Conservation (phyloP, 2,888 invertebrate genomes). For the Lasioglossum morio region DNA sequence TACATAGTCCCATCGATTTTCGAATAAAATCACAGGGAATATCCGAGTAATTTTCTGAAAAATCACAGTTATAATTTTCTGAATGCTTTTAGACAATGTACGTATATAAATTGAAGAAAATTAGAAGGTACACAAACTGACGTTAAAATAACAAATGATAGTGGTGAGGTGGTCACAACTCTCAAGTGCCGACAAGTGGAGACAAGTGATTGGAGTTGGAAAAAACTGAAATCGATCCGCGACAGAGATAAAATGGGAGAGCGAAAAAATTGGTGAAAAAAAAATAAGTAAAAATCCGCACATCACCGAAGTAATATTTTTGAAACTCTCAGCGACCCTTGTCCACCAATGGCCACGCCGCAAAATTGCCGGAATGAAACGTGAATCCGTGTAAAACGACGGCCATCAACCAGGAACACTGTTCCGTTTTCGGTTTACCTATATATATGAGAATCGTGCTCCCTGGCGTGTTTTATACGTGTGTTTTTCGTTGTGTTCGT, state of each 20-base stretch:
- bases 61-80: too few species aligned
- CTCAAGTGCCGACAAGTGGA: too few species aligned
- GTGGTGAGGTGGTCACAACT: neutral
- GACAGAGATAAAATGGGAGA: too few species aligned
- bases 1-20: too few species aligned
- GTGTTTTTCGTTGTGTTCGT: constrained; percentile 45
- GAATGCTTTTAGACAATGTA: neutral
- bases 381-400: constrained; percentile 8
- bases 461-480: constrained; percentile 34
- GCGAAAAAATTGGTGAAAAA: neutral
- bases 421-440: constrained; percentile 56
- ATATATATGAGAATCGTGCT: constrained; percentile 30
- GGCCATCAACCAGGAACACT: neutral
- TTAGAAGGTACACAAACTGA: neutral
- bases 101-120: too few species aligned
- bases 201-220: too few species aligned
- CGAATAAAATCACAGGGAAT: too few species aligned
- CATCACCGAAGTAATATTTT: neutral
- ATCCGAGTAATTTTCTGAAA: too few species aligned
- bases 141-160: neutral
- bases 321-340: neutral
- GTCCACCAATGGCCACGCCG: neutral
- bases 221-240: too few species aligned
- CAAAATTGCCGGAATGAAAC: neutral
- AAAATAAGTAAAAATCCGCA: neutral